Percentiles rank a stretch among this genome's conserved stretches.
These are phyloP conservation scores for Rhyacophila brunnea DNA, from an alignment of 1,140 invertebrate genomes.

Conservation along the genomic window DNA sequence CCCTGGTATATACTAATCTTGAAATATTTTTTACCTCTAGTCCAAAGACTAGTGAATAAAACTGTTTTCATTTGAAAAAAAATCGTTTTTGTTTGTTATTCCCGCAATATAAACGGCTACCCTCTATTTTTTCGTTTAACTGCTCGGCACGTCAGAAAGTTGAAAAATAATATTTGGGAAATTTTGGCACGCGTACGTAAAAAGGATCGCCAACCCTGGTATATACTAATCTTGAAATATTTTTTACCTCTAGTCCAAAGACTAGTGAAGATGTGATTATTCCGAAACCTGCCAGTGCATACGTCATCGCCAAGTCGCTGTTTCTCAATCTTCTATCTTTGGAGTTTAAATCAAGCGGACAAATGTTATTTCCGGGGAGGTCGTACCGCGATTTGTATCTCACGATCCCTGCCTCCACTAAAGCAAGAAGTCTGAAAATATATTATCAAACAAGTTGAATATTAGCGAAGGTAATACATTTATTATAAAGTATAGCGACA, in stretches of 20 bases:
- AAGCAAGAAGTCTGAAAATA: constrained; percentile 58
- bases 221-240: no score
- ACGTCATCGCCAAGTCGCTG: constrained; percentile 68
- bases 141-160: no score
- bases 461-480: no score
- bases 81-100: no score
- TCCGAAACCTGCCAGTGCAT: constrained; percentile 66
- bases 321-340: constrained; percentile 74
- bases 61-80: no score
- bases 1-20: no score
- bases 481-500: no score
- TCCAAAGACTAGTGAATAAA: constrained; percentile 62
- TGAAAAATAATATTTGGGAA: no score
- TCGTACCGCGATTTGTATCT: constrained; percentile 60
- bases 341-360: constrained; percentile 75
- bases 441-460: not conserved
- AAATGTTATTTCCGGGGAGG: constrained; percentile 71
- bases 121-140: no score
- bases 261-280: constrained; percentile 59
- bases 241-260: constrained; percentile 62
- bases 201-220: no score
- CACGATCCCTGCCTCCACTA: constrained; percentile 73
- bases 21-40: constrained; percentile 55
- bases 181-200: no score
- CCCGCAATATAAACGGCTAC: no score